Conservation (phyloP, 1,140 invertebrate species). For the Lepidostoma basale region DNA sequence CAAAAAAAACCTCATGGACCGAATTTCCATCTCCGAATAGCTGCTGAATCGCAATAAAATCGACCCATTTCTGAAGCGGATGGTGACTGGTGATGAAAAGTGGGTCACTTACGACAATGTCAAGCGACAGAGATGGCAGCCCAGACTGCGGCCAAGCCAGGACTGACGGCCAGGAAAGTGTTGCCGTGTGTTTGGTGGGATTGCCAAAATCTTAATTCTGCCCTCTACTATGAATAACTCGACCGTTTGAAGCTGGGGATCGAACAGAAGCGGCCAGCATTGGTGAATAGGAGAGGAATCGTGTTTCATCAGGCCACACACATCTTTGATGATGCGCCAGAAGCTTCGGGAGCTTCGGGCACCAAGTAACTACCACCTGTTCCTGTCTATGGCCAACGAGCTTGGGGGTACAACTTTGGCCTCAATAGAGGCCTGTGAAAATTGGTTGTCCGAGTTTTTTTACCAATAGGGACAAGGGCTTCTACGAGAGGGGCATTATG, state of each 20-base stretch:
- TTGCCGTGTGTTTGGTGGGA: too few species aligned
- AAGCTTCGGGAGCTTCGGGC: too few species aligned
- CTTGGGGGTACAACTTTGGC: neutral
- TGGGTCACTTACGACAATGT: constrained; percentile 8
- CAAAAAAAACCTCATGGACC: constrained; percentile 14
- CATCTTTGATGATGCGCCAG: too few species aligned
- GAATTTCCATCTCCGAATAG: constrained; percentile 15
- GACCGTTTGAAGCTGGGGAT: too few species aligned
- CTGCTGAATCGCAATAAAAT: constrained; percentile 18
- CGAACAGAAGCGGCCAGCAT: neutral
- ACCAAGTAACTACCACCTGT: too few species aligned
- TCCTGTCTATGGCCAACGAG: neutral
- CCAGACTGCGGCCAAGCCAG: too few species aligned
- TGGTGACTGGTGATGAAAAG: constrained; percentile 2
- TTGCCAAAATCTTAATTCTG: too few species aligned
- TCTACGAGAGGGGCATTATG: neutral
- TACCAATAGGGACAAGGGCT: neutral
- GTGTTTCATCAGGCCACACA: neutral
- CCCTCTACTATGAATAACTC: too few species aligned
- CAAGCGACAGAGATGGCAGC: too few species aligned
- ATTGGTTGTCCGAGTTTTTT: neutral
- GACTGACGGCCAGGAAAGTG: too few species aligned
- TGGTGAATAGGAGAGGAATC: neutral
- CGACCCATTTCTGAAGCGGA: constrained; percentile 12
- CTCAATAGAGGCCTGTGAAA: neutral